A percentile compares a stretch with the other conserved stretches of the same genome.
phyloP scores from a whole-genome alignment of 1,140 invertebrate species.

The Heliothis virescens region DNA sequence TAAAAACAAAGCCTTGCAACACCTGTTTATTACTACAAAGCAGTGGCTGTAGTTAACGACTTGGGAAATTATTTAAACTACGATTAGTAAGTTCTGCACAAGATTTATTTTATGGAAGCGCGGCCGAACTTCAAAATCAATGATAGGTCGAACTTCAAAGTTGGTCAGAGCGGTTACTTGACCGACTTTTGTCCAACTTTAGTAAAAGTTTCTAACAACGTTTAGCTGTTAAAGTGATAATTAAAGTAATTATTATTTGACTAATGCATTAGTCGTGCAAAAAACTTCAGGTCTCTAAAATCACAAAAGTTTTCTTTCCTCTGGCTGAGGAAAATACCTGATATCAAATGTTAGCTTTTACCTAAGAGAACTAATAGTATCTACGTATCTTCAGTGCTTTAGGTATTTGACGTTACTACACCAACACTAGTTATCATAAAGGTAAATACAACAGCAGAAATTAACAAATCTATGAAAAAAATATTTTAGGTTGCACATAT shows the following conservation, averaged over 20 bases:
- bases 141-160: conserved; percentile 34
- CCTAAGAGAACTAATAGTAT: no score
- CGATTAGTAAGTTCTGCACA: conserved; percentile 39
- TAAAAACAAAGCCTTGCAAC: not conserved
- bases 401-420: no score
- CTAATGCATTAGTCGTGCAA: not conserved
- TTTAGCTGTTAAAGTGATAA: conserved; percentile 30
- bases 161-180: conserved; percentile 30
- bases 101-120: conserved; percentile 40
- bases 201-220: not conserved
- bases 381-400: no score
- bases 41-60: not conserved
- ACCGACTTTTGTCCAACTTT: conserved; percentile 28
- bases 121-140: conserved; percentile 29
- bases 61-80: conserved; percentile 29
- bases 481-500: no score
- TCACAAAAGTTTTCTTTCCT: no score
- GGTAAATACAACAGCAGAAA: no score
- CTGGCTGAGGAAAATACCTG: no score
- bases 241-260: conserved; percentile 5
- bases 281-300: not conserved
- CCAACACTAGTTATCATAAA: no score
- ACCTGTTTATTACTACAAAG: conserved; percentile 21
- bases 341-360: no score
- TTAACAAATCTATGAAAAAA: no score